Evolutionary conservation across 2,797 vertebrate genomes (phyloP).

Genomic region (Epinephelus coioides): DNA sequence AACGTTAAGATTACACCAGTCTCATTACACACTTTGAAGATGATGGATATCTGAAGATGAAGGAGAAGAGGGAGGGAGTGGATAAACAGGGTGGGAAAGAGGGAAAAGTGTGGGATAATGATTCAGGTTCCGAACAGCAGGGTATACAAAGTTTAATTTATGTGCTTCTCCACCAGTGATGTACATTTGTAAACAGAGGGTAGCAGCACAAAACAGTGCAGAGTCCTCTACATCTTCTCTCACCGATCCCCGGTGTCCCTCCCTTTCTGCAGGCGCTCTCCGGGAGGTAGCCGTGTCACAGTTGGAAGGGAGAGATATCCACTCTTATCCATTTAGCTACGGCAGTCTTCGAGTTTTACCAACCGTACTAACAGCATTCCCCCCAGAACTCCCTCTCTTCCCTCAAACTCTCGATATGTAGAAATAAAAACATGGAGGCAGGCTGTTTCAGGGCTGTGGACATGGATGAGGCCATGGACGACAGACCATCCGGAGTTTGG

Average conservation of each 20-base stretch:
- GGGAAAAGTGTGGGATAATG: conserved; percentile 31
- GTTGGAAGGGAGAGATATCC: conserved; percentile 71
- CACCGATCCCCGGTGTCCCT: conserved; percentile 28
- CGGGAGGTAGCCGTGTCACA: conserved; percentile 74
- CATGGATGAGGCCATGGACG: conserved; percentile 63
- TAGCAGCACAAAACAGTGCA: conserved; percentile 57
- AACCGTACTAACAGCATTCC: conserved; percentile 22
- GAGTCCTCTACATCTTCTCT: conserved; percentile 47
- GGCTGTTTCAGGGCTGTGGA: conserved; percentile 68
- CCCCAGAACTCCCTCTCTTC: not conserved
- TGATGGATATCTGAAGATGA: conserved; percentile 42
- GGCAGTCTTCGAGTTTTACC: conserved; percentile 56
- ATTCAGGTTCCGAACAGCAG: conserved; percentile 30
- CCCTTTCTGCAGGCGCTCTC: conserved; percentile 50
- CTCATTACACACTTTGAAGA: conserved; percentile 67
- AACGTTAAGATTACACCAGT: conserved; percentile 72
- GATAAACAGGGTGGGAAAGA: conserved; percentile 21
- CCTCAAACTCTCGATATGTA: conserved; percentile 64
- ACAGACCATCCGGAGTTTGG: conserved; percentile 59
- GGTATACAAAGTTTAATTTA: conserved; percentile 60
- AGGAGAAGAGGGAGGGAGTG: conserved; percentile 16
- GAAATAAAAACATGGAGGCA: conserved; percentile 77
- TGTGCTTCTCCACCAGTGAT: conserved; percentile 76
- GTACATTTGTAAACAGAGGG: conserved; percentile 82
- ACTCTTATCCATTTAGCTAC: conserved; percentile 58